Evolutionary conservation across 64 coral and sea anemone genomes (phyloP).

Genomic region (Montipora capricornis): DNA sequence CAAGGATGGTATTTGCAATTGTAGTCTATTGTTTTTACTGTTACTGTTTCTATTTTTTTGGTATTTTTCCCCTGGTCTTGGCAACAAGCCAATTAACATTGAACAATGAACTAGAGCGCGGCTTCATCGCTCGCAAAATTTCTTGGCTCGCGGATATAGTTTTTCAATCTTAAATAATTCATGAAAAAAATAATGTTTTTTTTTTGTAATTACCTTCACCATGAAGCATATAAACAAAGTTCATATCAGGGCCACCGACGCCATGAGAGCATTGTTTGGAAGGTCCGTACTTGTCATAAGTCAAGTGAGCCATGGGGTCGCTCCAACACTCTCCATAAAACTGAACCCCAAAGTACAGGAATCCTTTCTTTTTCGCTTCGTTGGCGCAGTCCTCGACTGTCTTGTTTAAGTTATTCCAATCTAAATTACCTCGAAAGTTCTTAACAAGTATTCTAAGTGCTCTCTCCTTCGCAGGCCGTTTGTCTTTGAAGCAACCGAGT

Average conservation of each 20-base stretch:
- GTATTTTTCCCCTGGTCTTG: too few relatives aligned
- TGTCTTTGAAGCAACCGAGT: constrained; percentile 55
- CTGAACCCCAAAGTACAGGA: constrained; percentile 59
- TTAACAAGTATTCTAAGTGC: constrained; percentile 32
- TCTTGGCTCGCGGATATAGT: too few relatives aligned
- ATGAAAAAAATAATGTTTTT: too few relatives aligned
- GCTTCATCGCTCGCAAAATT: too few relatives aligned
- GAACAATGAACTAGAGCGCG: too few relatives aligned
- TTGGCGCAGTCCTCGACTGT: constrained; percentile 22
- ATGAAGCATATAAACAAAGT: constrained; percentile 40
- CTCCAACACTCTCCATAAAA: constrained; percentile 75
- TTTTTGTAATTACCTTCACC: constrained; percentile 18
- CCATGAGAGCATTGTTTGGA: background rate
- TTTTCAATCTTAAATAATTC: background rate
- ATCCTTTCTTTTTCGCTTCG: constrained; percentile 13
- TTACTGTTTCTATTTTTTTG: too few relatives aligned
- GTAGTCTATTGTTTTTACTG: too few relatives aligned
- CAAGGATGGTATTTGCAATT: too few relatives aligned
- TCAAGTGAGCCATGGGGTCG: constrained; percentile 27
- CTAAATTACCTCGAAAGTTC: constrained; percentile 17
- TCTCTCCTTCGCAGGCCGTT: background rate
- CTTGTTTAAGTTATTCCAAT: constrained; percentile 45
- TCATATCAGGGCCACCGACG: constrained; percentile 24
- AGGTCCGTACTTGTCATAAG: constrained; percentile 19
- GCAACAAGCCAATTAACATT: too few relatives aligned